Base-by-base conservation (phyloP, 2,888 invertebrate species). In the Mystacides longicornis region DNA sequence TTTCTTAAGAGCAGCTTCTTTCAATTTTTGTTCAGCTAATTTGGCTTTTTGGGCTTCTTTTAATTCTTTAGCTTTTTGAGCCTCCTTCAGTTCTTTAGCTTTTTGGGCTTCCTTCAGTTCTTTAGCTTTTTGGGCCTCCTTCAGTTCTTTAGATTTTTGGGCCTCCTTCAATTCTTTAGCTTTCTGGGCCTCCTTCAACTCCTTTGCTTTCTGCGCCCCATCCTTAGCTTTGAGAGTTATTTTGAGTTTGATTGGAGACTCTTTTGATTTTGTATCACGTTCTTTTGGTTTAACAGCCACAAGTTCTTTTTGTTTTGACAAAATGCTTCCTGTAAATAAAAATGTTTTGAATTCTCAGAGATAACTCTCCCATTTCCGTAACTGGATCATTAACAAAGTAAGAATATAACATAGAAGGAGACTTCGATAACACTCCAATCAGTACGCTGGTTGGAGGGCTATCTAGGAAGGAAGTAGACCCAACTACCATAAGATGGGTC, bases 21-120 rank as follows among this genome's bases (percentile, higher is more conserved):
- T 45, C 14, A 42, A 22, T 48, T 52, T 55, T 11, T 50, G 45
- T 1, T 45, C 21, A 5, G 52, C 43, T 27, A 21, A 19, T 22
- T 47, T 50, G 16, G 48, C 42, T 19, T 47, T 53, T 23, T 52
- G 23, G 9, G 23, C 20, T 27, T 27, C 27, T 27, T 11, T 27
- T 18, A 22, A 14, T n/a, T 49, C 23, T 18, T 49, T 21, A 45
- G 43, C 52, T 27, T 52, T 53, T 11, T 43, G 48, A 27, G 21
- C 14, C 23, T 43, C 43, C 45, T 47, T 51, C 14, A 22, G 11
- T 16, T 51, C 46, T 21, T 52, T 52, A 4, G 31, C 31, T n/a
- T 46, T 54, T n/a, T 46, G 49, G n/a, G 42, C 23, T 23, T 22
- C 46, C 52, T 46, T 47, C n/a, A 49, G 9, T 14, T 50, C 45